Evolutionary conservation across 2,113 vertebrate genomes (phyloP).

Genomic region (Anas platyrhynchos): DNA sequence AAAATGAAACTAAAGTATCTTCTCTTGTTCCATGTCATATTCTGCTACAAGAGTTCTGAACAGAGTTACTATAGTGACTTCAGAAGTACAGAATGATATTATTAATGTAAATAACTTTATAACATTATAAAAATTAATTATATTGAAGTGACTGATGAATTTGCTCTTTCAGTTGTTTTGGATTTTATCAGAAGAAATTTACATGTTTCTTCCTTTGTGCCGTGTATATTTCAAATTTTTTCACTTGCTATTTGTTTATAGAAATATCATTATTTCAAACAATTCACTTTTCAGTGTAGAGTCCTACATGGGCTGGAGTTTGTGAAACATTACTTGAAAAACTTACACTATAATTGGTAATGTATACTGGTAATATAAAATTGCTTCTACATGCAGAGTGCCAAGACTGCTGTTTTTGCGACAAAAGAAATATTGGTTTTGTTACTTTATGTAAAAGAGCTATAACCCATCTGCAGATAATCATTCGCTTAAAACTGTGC

Average conservation of each 20-base stretch:
- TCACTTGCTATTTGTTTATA: slow-evolving; percentile 10
- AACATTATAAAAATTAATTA: neutral
- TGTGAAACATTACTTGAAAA: slow-evolving; percentile 59
- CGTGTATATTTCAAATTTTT: slow-evolving; percentile 8
- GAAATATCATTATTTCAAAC: slow-evolving; percentile 68
- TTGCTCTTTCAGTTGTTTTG: slow-evolving; percentile 29
- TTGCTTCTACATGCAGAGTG: slow-evolving; percentile 61
- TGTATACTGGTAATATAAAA: slow-evolving; percentile 54
- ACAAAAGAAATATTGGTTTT: slow-evolving; percentile 48
- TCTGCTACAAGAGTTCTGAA: neutral
- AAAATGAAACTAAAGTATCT: neutral
- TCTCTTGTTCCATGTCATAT: neutral
- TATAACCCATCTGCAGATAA: slow-evolving; percentile 70
- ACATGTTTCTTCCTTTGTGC: neutral
- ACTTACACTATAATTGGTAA: slow-evolving; percentile 16
- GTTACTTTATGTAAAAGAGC: slow-evolving; percentile 65
- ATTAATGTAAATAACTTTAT: neutral
- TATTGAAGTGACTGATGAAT: neutral
- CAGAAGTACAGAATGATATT: neutral
- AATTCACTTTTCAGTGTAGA: slow-evolving; percentile 48
- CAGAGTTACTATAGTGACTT: neutral
- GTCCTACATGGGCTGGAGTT: slow-evolving; percentile 35
- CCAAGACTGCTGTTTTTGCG: slow-evolving; percentile 65
- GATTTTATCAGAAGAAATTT: slow-evolving; percentile 41
- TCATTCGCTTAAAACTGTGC: neutral